Evolutionary conservation across 1,140 invertebrate genomes (phyloP).

Genomic region (Lucilia sericata): DNA sequence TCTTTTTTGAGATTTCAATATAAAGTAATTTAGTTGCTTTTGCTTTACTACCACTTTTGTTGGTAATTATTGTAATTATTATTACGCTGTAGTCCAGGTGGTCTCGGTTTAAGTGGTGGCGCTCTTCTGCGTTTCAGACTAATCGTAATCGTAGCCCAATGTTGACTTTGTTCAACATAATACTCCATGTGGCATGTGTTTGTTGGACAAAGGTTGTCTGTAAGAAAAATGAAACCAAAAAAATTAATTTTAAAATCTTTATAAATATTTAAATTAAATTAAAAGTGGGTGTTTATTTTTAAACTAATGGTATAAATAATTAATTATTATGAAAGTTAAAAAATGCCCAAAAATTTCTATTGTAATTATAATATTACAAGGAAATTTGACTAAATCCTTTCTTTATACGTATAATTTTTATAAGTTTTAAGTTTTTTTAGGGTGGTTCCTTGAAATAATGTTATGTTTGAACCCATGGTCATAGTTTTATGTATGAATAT

Average conservation of each 20-base stretch:
- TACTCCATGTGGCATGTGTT: constrained; percentile 46
- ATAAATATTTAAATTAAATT: background rate
- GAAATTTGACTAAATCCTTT: no score
- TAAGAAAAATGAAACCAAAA: background rate
- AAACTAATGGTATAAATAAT: background rate
- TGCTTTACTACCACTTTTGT: background rate
- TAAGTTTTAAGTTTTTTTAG: background rate
- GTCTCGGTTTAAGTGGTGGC: constrained; percentile 47
- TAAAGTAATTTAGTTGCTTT: background rate
- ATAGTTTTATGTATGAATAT: background rate
- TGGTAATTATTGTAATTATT: no score
- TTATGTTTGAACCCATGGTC: background rate
- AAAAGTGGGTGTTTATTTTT: constrained; percentile 10
- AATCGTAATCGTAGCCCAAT: constrained; percentile 45
- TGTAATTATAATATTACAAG: no score
- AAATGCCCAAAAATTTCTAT: background rate
- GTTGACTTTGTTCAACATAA: constrained; percentile 33
- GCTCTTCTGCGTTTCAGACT: constrained; percentile 46
- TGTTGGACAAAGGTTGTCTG: constrained; percentile 32
- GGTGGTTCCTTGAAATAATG: background rate
- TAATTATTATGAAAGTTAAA: background rate
- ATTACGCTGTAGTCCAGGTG: constrained; percentile 41
- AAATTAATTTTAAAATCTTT: background rate
- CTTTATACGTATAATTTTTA: background rate
- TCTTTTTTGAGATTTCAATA: background rate